Conservation (phyloP, 2,888 invertebrate genomes). For the Isotomurus palustris region DNA sequence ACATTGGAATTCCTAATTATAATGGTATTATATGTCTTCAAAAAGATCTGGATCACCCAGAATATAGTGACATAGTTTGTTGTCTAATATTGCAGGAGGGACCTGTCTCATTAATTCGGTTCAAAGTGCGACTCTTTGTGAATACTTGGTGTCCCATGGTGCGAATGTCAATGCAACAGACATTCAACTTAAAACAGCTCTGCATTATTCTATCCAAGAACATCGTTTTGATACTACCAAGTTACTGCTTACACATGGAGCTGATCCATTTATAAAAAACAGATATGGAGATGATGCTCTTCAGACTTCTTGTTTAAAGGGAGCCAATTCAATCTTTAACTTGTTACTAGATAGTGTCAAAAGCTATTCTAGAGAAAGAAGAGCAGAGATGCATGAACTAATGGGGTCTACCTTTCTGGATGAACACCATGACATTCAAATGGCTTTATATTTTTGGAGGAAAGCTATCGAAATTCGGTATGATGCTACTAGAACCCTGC, state of each 20-base stretch:
- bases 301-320: constrained; percentile 78
- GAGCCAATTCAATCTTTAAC: constrained; percentile 63
- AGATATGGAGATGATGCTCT: constrained; percentile 83
- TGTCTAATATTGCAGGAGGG: constrained; percentile 56
- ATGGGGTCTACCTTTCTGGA: constrained; percentile 83
- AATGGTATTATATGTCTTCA: constrained; percentile 55
- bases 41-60: not conserved
- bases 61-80: not conserved
- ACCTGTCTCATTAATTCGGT: constrained; percentile 91
- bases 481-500: constrained; percentile 18
- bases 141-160: constrained; percentile 69
- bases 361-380: constrained; percentile 60
- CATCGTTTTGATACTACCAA: constrained; percentile 73
- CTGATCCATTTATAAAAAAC: constrained; percentile 70
- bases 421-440: constrained; percentile 53
- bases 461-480: constrained; percentile 66
- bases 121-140: constrained; percentile 75
- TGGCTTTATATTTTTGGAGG: constrained; percentile 66
- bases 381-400: constrained; percentile 82
- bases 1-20: constrained; percentile 76
- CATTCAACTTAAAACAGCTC: constrained; percentile 82
- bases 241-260: constrained; percentile 71
- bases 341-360: constrained; percentile 60
- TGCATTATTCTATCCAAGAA: constrained; percentile 85
- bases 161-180: constrained; percentile 81